These are phyloP conservation scores for Sminthopsis crassicaudata DNA, from an alignment of 2,113 vertebrate species.

Conservation along the genomic window DNA sequence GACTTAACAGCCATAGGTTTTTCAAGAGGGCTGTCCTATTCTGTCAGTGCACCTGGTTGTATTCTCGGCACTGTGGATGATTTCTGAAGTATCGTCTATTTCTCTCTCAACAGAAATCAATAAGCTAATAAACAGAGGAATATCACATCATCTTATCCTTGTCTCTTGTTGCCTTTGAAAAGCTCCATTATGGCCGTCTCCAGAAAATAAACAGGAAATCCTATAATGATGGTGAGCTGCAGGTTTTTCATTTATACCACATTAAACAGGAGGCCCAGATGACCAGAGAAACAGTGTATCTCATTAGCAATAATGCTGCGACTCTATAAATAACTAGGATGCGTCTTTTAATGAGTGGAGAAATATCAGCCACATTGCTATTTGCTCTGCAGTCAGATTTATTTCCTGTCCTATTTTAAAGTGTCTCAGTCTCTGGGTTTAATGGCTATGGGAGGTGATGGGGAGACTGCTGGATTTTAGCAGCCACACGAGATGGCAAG, in stretches of 20 bases:
- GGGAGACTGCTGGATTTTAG: background rate
- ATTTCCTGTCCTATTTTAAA: background rate
- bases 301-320: background rate
- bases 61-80: background rate
- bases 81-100: constrained; percentile 28
- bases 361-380: background rate
- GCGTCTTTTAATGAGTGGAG: background rate
- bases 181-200: background rate
- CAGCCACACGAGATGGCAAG: background rate
- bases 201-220: background rate
- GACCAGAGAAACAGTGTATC: background rate
- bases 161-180: background rate
- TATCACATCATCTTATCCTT: constrained; percentile 12
- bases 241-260: background rate
- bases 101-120: constrained; percentile 42
- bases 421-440: constrained; percentile 1
- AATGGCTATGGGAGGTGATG: accelerated
- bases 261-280: background rate
- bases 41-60: accelerated
- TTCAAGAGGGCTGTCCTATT: background rate
- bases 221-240: background rate
- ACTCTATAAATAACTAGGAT: background rate
- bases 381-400: background rate
- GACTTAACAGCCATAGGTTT: background rate
- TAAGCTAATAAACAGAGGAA: constrained; percentile 30